Percentiles rank a stretch among this genome's conserved stretches.
Conservation (phyloP, 1,140 invertebrate species). For the Pogonognathellus flavescens region DNA sequence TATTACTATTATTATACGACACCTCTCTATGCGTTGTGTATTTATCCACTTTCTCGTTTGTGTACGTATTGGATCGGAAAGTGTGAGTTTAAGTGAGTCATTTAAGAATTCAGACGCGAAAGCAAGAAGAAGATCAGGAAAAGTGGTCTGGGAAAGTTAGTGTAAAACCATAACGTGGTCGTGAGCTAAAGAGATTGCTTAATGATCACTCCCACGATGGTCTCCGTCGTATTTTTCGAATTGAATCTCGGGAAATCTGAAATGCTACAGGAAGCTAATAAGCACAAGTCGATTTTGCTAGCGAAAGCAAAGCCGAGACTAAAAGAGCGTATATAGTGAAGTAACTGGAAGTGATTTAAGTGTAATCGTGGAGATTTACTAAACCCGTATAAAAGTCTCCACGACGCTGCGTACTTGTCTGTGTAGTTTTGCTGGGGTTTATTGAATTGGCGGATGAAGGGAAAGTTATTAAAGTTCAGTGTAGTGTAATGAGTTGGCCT, state of each 20-base stretch:
- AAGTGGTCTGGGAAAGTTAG: neutral
- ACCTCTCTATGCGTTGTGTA: neutral
- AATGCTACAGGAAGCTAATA: neutral
- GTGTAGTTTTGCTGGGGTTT: neutral
- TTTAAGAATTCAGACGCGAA: neutral
- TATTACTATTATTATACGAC: constrained; percentile 2
- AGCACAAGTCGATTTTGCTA: constrained; percentile 11
- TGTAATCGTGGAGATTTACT: neutral
- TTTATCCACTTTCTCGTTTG: neutral
- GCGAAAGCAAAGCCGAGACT: neutral
- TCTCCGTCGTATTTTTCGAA: neutral
- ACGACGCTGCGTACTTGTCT: too few relatives aligned
- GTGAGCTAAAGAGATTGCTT: neutral
- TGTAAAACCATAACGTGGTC: too few relatives aligned
- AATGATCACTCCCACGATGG: constrained; percentile 4
- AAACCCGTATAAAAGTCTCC: too few relatives aligned
- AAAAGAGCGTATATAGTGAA: neutral
- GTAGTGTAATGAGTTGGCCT: constrained; percentile 39
- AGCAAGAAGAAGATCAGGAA: neutral
- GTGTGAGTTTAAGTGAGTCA: constrained; percentile 22
- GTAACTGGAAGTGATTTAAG: neutral
- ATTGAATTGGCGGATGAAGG: neutral
- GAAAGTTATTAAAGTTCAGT: neutral
- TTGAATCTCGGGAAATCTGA: neutral
- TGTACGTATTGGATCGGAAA: constrained; percentile 7